A percentile compares a stretch with the other conserved stretches of the same genome.
Conservation (phyloP, 1,140 invertebrate genomes). For the Drosophila orena region DNA sequence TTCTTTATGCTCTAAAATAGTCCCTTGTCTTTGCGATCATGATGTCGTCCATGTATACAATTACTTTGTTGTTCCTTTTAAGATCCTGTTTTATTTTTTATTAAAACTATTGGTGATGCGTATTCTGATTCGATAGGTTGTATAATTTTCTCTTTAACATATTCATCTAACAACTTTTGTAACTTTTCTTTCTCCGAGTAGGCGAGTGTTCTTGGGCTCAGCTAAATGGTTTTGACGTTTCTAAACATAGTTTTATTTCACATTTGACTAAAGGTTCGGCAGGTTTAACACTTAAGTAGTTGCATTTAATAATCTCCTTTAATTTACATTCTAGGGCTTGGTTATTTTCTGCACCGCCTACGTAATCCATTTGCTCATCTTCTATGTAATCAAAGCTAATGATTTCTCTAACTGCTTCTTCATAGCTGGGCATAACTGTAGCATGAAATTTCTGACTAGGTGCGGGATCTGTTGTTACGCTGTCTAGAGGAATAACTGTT, state of each 20-base stretch:
- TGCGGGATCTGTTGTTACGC: not conserved
- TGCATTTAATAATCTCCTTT: no score
- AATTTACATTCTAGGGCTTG: no score
- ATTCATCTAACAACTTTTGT: conserved; percentile 6
- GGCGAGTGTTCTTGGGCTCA: not conserved
- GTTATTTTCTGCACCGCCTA: no score
- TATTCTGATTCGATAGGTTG: no score
- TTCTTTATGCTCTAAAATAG: not conserved
- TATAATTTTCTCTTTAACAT: not conserved
- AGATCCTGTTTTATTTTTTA: not conserved
- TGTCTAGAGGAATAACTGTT: not conserved
- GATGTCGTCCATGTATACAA: no score
- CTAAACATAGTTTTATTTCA: not conserved
- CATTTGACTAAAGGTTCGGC: not conserved
- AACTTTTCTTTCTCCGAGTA: not conserved
- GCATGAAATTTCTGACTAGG: not conserved
- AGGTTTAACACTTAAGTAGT: no score
- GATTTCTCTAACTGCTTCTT: not conserved
- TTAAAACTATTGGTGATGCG: no score
- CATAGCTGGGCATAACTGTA: not conserved
- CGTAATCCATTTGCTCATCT: not conserved
- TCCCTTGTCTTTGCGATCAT: not conserved
- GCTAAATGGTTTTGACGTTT: no score
- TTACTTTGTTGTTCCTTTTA: no score
- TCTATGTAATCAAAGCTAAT: not conserved